These are phyloP conservation scores for Sternarchorhynchus goeldii DNA, from an alignment of 2,797 vertebrate species.

Conservation along the genomic window DNA sequence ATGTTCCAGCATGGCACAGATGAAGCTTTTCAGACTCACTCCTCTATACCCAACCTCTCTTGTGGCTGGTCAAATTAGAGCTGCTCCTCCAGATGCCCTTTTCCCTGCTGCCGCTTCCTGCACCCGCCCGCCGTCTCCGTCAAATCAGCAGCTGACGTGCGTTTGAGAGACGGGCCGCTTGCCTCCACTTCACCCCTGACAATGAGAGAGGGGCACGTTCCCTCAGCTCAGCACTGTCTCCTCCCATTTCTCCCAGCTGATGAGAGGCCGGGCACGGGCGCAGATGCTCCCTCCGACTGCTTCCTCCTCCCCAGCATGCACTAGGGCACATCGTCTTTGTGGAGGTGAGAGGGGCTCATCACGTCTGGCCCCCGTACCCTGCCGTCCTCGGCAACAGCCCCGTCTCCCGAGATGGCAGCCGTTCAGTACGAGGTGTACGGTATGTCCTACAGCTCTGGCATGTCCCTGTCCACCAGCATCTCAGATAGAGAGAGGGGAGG, in stretches of 20 bases:
- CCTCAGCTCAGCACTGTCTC: conserved; percentile 43
- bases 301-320: conserved; percentile 37
- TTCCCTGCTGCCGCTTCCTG: conserved; percentile 58
- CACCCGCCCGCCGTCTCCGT: conserved; percentile 63
- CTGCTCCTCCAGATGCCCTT: conserved; percentile 52
- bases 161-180: conserved; percentile 60
- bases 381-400: conserved; percentile 39
- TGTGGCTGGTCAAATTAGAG: conserved; percentile 45
- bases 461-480: conserved; percentile 21
- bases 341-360: conserved; percentile 38
- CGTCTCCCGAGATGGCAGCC: not conserved
- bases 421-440: conserved; percentile 20
- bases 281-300: conserved; percentile 29
- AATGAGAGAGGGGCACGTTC: conserved; percentile 46
- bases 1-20: conserved; percentile 38
- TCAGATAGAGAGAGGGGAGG: conserved; percentile 59
- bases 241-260: conserved; percentile 33
- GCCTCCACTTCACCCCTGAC: conserved; percentile 58
- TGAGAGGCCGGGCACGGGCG: conserved; percentile 22
- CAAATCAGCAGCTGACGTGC: conserved; percentile 61
- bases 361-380: conserved; percentile 28
- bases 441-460: conserved; percentile 18
- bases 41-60: conserved; percentile 39
- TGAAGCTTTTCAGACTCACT: conserved; percentile 34
- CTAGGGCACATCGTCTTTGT: conserved; percentile 45